Conservation (phyloP, 30 jellyfish, hydroid and myxozoan genomes). For the Clytia hemisphaerica region DNA sequence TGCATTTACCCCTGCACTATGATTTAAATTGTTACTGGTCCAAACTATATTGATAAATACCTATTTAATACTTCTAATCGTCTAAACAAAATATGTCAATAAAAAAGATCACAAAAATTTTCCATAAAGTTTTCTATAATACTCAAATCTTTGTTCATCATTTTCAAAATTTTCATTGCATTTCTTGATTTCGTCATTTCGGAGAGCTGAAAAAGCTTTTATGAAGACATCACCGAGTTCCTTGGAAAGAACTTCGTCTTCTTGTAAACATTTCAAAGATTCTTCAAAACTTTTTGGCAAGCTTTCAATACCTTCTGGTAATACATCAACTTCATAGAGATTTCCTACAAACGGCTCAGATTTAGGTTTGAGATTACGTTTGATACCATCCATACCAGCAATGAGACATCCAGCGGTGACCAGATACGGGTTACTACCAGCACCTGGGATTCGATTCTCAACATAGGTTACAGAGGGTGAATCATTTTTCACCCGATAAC, state of each 20-base stretch:
- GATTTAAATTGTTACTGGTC: no score
- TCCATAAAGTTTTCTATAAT: no score
- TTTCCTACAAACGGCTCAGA: no score
- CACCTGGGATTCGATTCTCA: constrained; percentile 32
- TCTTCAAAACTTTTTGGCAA: neutral
- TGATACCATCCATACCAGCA: constrained; percentile 38
- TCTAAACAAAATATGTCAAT: no score
- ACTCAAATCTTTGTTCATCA: no score
- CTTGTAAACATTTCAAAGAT: neutral
- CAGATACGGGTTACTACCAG: constrained; percentile 17
- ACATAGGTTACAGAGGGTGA: constrained; percentile 1
- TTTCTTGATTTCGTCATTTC: no score
- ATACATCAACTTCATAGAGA: no score
- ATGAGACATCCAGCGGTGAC: constrained; percentile 27
- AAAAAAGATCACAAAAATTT: no score
- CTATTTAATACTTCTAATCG: no score
- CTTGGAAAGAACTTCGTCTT: neutral
- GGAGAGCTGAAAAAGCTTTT: constrained; percentile 3
- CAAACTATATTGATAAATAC: no score
- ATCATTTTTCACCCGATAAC: constrained; percentile 14
- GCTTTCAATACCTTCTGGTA: neutral
- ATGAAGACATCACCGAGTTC: neutral
- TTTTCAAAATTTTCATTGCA: no score
- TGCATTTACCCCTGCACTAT: no score
- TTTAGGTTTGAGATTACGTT: neutral